Base-by-base conservation (phyloP, 2,888 invertebrate genomes). In the Drosophila imparisetae region DNA sequence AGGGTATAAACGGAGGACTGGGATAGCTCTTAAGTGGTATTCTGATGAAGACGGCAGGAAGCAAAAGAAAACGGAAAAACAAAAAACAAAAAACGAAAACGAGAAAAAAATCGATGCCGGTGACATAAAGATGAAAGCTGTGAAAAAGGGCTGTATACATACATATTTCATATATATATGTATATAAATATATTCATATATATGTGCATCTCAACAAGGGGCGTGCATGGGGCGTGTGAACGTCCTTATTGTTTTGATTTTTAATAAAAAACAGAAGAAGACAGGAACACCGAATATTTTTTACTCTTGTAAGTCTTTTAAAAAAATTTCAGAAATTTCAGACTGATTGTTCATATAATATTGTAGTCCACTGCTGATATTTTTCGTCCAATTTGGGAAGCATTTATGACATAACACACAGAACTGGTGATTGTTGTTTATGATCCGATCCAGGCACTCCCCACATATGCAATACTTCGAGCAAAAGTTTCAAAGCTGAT, bases 121-220 rank as follows among this genome's bases (percentile, higher is more conserved):
- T 78, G 81, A 85, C 86, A 83, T 71, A 79, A 81, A 89, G 77
- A 85, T 89, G 89, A 88, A 89, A 83, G 86, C 86, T 58, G 54
- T 52, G 42, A 63, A 73, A 75, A 83, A 80, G 80, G 80, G 81
- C 81, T 80, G 62, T 38, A 59, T 18, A 36, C 21, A 24, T 13
- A 66, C 18, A 15, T 13, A 55, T n/a, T 38, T 57, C 59, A 40
- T 1, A 40, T 36, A 61, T 57, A n/a, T n/a, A 34, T 52, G 21
- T 52, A 30, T 45, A 34, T 40, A 30, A 45, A 18, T 45, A 58
- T 32, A 38, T 57, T 30, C 15, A 21, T 60, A 18, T 38, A 40
- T 40, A 18, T 48, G 38, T 38, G 45, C 15, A n/a, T 42, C 54
- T 42, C 40, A 42, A 48, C 10, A 64, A 67, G 61, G 66, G 68